Percentiles rank a stretch among this genome's conserved stretches.
phyloP scores from a whole-genome alignment of 2,113 vertebrate genomes.

The Oreotrochilus melanogaster region DNA sequence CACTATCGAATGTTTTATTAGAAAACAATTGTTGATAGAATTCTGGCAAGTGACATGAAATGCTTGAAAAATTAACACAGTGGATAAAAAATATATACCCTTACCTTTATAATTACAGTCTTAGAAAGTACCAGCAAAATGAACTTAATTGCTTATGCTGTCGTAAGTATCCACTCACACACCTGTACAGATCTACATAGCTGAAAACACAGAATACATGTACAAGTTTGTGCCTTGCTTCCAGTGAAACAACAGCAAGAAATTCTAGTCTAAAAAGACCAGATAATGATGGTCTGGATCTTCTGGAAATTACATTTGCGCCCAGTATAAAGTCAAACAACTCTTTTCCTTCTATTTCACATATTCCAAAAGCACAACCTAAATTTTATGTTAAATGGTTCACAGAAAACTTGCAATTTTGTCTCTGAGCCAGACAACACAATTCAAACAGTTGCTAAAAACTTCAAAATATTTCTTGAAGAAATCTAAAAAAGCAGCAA shows the following conservation, averaged over 20 bases:
- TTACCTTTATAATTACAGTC: background rate
- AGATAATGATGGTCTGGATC: background rate
- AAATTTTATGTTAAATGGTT: background rate
- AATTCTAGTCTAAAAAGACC: background rate
- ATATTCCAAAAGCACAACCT: background rate
- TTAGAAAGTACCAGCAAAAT: background rate
- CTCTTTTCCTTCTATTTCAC: background rate
- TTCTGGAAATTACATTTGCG: background rate
- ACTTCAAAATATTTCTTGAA: background rate
- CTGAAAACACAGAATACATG: accelerated
- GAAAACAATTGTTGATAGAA: background rate
- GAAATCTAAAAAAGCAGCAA: background rate
- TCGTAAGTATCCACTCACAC: background rate
- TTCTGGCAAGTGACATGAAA: background rate
- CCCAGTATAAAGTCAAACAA: background rate
- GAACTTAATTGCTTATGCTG: background rate
- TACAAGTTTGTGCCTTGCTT: background rate
- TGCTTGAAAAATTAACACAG: background rate
- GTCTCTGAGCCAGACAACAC: background rate
- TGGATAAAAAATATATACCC: background rate
- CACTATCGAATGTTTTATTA: background rate
- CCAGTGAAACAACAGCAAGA: background rate
- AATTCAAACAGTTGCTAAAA: background rate
- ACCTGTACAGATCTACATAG: background rate
- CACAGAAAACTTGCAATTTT: background rate